phyloP scores from a whole-genome alignment of 2,113 vertebrate genomes.

The Mystacornis crossleyi region DNA sequence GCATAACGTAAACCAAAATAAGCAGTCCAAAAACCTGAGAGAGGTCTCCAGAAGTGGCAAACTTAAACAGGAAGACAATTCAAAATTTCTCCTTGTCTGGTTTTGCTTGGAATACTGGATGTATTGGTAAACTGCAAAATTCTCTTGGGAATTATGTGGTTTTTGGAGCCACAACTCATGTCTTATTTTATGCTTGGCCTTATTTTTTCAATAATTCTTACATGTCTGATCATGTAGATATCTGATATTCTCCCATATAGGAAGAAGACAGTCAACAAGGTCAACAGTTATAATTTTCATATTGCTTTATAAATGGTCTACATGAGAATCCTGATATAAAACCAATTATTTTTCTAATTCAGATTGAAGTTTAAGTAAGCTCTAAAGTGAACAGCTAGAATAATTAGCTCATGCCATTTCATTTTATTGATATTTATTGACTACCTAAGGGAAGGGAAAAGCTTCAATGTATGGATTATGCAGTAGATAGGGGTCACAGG shows the following conservation, averaged over 20 bases:
- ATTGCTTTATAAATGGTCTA: neutral
- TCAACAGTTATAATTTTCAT: neutral
- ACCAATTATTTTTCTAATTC: neutral
- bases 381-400: neutral
- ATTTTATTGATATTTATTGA: constrained; percentile 43
- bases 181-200: neutral
- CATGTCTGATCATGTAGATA: neutral
- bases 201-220: neutral
- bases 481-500: neutral
- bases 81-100: neutral
- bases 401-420: neutral
- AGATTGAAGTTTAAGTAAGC: neutral
- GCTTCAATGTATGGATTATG: constrained; percentile 31
- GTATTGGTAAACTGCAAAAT: neutral
- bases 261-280: neutral
- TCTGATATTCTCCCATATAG: neutral
- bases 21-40: neutral
- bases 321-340: neutral
- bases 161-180: neutral
- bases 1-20: neutral
- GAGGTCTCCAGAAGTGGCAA: neutral
- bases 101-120: neutral
- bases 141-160: neutral
- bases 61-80: neutral
- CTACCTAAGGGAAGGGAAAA: neutral